Conservation (phyloP, 2,113 vertebrate genomes). For the Chlorodrepanis virens region DNA sequence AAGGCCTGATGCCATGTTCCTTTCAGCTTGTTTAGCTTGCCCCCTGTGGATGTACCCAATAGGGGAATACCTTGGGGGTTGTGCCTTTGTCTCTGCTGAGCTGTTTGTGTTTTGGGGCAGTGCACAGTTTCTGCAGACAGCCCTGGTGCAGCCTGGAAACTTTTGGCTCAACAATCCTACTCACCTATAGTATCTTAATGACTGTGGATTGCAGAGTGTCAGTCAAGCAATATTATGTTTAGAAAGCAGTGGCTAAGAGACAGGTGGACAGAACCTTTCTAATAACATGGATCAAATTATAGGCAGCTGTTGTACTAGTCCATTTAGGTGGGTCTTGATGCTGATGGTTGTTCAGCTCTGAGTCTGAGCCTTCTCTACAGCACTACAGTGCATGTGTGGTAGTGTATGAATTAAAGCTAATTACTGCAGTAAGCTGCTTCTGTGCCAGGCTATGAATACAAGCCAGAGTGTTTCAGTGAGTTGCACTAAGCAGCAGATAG, state of each 20-base stretch:
- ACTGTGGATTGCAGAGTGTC: neutral
- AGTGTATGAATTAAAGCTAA: conserved; percentile 7
- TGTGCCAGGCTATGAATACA: neutral
- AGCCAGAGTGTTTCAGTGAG: neutral
- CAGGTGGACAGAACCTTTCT: neutral
- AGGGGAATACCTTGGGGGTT: neutral
- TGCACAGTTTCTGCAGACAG: neutral
- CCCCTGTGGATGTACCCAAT: neutral
- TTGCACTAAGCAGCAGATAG: neutral
- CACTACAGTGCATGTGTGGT: neutral
- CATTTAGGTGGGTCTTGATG: neutral
- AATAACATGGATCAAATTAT: neutral
- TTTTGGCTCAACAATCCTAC: neutral
- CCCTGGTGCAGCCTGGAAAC: neutral
- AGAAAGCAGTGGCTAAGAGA: neutral
- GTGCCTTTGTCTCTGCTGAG: neutral
- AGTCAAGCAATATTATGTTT: neutral
- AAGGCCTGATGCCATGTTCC: neutral
- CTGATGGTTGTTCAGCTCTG: neutral
- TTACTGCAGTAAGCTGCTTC: conserved; percentile 9
- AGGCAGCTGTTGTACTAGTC: neutral
- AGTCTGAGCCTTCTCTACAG: neutral
- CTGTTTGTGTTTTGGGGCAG: neutral
- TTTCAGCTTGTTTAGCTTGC: neutral
- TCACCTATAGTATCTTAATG: neutral